Percentiles rank a stretch among this genome's conserved stretches.
Conservation (phyloP, 2,113 vertebrate genomes). For the Epinephelus cyanopodus region DNA sequence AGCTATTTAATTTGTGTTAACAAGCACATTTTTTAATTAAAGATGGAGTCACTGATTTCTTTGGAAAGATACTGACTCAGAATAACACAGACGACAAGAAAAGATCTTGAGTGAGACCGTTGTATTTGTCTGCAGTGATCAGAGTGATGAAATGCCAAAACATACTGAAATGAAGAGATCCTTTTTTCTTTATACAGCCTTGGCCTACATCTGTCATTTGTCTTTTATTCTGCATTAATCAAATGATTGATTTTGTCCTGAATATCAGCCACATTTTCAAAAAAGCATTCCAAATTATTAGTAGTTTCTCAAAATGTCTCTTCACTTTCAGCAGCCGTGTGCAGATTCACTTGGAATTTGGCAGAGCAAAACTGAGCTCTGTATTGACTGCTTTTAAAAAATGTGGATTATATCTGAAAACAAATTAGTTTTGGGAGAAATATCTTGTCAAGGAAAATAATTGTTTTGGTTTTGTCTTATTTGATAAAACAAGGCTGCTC, state of each 20-base stretch:
- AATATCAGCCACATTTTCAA: background rate
- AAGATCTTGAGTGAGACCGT: conserved; percentile 4
- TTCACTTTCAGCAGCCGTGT: background rate
- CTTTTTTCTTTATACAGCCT: background rate
- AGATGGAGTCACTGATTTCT: background rate
- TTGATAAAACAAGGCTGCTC: no score
- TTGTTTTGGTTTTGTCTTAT: background rate
- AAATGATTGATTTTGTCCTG: background rate
- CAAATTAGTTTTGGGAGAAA: background rate
- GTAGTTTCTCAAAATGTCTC: background rate
- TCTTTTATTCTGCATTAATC: conserved; percentile 11
- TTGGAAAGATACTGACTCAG: background rate
- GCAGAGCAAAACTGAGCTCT: background rate
- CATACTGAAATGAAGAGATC: background rate
- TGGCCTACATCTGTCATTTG: background rate
- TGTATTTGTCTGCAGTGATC: conserved; percentile 1
- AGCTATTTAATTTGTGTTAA: conserved; percentile 12
- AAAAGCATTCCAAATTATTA: background rate
- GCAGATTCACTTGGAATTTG: background rate
- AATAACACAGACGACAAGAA: background rate
- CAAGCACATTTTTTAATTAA: conserved; percentile 8
- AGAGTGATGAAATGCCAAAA: conserved; percentile 7
- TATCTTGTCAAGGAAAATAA: background rate
- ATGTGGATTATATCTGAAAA: background rate
- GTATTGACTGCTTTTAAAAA: background rate